Base-by-base conservation (phyloP, 2,888 invertebrate genomes). In the Troilus luridus region DNA sequence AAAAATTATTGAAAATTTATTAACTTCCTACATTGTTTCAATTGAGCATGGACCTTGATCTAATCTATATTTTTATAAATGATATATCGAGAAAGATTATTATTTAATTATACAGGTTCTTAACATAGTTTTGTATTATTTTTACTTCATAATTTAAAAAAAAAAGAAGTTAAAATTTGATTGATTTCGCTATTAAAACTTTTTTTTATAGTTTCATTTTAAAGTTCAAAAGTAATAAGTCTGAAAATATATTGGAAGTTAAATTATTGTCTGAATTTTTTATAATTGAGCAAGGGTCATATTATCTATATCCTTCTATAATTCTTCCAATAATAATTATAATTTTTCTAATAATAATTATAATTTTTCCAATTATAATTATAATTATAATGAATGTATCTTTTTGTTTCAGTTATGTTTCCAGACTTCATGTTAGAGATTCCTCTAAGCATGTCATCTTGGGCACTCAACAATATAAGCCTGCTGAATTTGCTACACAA, bases 381-480 rank as follows among this genome's bases (percentile, higher is more conserved):
- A n/a, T n/a, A 10, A n/a, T 10, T 24, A 5, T 67, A 67, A 67
- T 67, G 67, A 77, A 9, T 24, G 19, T 77, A 14, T 41, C 41
- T 88, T 88, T 81, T 88, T 91, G 62, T 93, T 94, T 11, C 93
- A 96, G 96, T 8, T 99, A 99, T 95, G 99, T 99, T n/a, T 99
- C 99, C 1, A 97, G 99, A 92, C 96, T 97, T 7, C 97, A 98
- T 94, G 97, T 98, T 14, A 96, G 98, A 67, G 99, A 99, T 95
- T 98, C 98, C 92, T 97, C 98, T 92, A 98, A 98, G 92, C 99
- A 99, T 94, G 98, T 99, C 88, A 98, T 99, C 93, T 95, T 99
- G 93, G 99, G 99, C 92, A 98, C 98, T 59, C 99, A 99, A 94
- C 99, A 99, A 95, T 99, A 99, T 95, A 99, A 98, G 94, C 99